Evolutionary conservation across 2,113 vertebrate species (phyloP), one percentile per base, ranked within the genome.

Genomic region (Catharus fuscescens): DNA sequence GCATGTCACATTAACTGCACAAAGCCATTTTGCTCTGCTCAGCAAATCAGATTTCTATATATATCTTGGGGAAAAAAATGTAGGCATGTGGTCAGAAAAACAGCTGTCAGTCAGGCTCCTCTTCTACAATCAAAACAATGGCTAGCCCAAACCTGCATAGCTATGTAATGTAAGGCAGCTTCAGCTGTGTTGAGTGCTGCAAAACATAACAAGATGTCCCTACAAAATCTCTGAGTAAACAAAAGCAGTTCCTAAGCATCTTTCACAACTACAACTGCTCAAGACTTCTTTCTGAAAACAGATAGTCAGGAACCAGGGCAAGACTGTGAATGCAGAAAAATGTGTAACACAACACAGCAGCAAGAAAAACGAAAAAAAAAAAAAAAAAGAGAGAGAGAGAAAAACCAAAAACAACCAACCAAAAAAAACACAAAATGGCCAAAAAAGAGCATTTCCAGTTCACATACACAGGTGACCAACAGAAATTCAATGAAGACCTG

Each of bases 21-120:
- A 60, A 92, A 93, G 91, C 40, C 60, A 64, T 93, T 92, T 92
- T 71, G 40, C 92, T 91, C 83, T 69, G 61, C 91, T 94, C 94
- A 95, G 92, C 86, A 92, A 71, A 60, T 71, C 60, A 86, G 69
- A 21, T 38, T 91, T 86, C 86, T 94, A 91, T 86, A 93, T 84
- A 81, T 92, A 93, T 67, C 91, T 67, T 84, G 56, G 72, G 12
- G 86, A 94, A 67, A 67, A 88, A 74, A 83, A 84, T 10, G 47
- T 29, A 91, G 40, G 77, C 91, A 80, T 81, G 64, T 84, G 92
- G 91, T 93, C 94, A 95, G 88, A 80, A 83, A 80, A 90, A 50
- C 95, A 95, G 92, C 86, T 94, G 95, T 93, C 95, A 93, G 73
- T 95, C 91, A 91, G 91, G 69, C 65, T 91, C 16, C 83, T 94